Percentiles rank a stretch among this genome's conserved stretches.
phyloP scores from a whole-genome alignment of 2,113 vertebrate genomes.

The Protobothrops flavoviridis region DNA sequence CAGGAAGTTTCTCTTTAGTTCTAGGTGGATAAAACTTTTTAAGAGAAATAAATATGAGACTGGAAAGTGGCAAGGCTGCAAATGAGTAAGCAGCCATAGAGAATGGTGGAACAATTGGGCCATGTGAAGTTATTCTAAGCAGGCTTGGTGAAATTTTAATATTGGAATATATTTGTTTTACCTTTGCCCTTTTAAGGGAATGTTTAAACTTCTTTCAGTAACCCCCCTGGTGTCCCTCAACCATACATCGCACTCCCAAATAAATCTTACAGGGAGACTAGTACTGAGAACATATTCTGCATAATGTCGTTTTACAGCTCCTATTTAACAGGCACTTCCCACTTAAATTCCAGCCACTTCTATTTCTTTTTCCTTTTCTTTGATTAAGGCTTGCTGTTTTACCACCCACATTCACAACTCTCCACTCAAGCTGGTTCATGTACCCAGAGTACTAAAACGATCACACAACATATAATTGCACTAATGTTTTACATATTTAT shows the following conservation, averaged over 20 bases:
- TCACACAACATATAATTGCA: conserved; percentile 61
- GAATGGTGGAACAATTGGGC: background rate
- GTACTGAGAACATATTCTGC: conserved; percentile 60
- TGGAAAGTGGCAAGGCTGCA: background rate
- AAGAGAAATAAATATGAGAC: background rate
- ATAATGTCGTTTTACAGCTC: conserved; percentile 64
- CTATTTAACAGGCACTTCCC: conserved; percentile 61
- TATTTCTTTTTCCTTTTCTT: conserved; percentile 31
- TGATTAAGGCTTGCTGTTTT: conserved; percentile 64
- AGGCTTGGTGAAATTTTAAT: background rate
- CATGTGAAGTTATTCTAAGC: background rate
- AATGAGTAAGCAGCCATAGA: background rate
- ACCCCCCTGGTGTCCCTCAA: background rate
- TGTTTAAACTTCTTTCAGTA: conserved; percentile 5
- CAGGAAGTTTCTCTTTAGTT: background rate
- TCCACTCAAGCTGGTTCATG: conserved; percentile 51
- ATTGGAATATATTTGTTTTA: background rate
- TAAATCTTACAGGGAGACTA: conserved; percentile 29
- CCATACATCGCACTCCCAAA: conserved; percentile 9
- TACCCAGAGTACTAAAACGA: conserved; percentile 56
- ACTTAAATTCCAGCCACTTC: conserved; percentile 62
- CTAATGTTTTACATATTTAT: conserved; percentile 71
- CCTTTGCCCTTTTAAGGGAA: background rate
- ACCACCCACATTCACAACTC: conserved; percentile 64
- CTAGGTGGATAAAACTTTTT: background rate